Base-by-base conservation (phyloP, 2,113 vertebrate genomes). In the Tetrax tetrax region DNA sequence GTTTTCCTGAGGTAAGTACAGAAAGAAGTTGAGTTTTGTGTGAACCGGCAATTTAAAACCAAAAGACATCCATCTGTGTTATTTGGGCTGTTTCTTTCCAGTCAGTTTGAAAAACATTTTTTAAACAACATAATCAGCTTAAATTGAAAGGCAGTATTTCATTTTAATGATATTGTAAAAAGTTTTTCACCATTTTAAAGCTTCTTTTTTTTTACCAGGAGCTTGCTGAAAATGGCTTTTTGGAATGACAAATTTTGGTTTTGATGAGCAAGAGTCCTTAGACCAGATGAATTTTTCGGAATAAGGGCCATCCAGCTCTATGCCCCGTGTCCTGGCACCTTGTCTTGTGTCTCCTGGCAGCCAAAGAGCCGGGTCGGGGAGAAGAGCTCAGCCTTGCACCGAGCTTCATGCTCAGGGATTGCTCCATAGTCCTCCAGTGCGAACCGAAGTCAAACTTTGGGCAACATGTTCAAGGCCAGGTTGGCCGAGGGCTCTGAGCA, bases 321-420 rank as follows among this genome's bases (percentile, higher is more conserved):
- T 29, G 4, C 41, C 6, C 8, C 2, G 1, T 0, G 1, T 25
- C 8, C 16, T 29, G 64, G 57, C 19, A 27, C 69, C 13, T 43
- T 22, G 17, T 25, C 53, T 47, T 2, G 0, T 21, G 37, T 13
- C 20, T 53, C 33, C 53, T 31, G 38, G 59, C 41, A 45, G 54
- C 19, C 0, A 1, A 10, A 15, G 79, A 65, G 59, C 21, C 20
- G 19, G n/a, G 23, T 4, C 3, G 2, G 8, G 33, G 28, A 8
- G 53, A 72, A n/a, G n/a, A 29, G 31, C 33, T 59, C n/a, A 19
- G n/a, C 59, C 41, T 31, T 8, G 23, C 19, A 15, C 21, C n/a
- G 45, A 31, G 24, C n/a, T 16, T 29, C 23, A 9, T 6, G 0
- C 12, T 18, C 0, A 3, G 27, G 41, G 12, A 10, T 35, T 33